Conservation (phyloP, 2,797 vertebrate genomes). For the Notamacropus eugenii region DNA sequence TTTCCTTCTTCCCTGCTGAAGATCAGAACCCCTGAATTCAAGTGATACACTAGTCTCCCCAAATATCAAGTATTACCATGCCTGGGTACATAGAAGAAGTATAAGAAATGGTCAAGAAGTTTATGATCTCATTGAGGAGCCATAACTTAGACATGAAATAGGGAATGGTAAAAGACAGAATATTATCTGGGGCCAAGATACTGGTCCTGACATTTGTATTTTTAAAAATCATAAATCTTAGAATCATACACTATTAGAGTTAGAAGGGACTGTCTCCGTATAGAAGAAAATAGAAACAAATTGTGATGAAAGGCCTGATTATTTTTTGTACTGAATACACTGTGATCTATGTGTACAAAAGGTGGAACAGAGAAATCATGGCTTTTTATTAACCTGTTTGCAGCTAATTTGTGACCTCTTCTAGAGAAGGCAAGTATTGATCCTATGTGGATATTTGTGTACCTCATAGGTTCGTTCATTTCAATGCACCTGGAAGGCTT, state of each 20-base stretch:
- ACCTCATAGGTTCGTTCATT: not conserved
- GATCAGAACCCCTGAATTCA: not conserved
- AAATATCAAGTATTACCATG: not conserved
- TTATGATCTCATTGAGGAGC: not conserved
- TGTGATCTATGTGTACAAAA: not conserved
- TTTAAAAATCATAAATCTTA: not conserved
- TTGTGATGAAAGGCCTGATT: not conserved
- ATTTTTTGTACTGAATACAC: not conserved
- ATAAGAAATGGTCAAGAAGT: not conserved
- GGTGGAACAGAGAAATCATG: not conserved
- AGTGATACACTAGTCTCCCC: not conserved
- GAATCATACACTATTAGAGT: not conserved
- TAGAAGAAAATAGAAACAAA: not conserved
- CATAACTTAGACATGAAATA: fast-evolving
- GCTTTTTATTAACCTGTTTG: not conserved
- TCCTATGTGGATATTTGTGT: not conserved
- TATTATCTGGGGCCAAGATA: too few species aligned
- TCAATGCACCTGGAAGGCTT: not conserved
- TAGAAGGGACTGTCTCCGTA: not conserved
- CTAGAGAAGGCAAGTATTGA: not conserved
- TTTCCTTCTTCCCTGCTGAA: not conserved
- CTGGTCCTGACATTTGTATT: not conserved
- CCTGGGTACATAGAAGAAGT: not conserved
- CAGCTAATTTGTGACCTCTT: not conserved
- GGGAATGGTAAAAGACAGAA: too few species aligned